Base-by-base conservation (phyloP, 2,888 invertebrate species). In the Lumbricus terrestris region DNA sequence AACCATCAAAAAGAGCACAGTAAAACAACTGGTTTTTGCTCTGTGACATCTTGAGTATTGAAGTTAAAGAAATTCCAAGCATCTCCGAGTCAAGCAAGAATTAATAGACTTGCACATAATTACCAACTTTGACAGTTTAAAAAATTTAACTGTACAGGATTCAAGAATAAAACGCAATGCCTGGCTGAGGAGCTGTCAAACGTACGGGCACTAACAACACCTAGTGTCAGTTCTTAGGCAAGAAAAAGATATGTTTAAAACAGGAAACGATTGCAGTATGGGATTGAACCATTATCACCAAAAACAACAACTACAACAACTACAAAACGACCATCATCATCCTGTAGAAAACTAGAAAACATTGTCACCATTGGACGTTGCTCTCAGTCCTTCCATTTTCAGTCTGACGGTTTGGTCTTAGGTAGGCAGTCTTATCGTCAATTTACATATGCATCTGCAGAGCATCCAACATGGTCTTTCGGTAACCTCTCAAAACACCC, bases 171-270 rank as follows among this genome's bases (percentile, higher is more conserved):
- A 69, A n/a, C 6, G 69, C 69, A 69, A 29, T n/a, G n/a, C 69
- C 69, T 8, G 69, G 69, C n/a, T 29, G 69, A 69, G 69, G 69
- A 69, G 69, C 29, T 69, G 29, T n/a, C n/a, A 11, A 29, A 69
- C 69, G 29, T n/a, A n/a, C 69, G n/a, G 69, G 54, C 11, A 69
- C 69, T n/a, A 69, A 69, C n/a, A n/a, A 69, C 69, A 69, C 69
- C 69, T n/a, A 69, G 69, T 11, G 69, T 69, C 69, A 69, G 29
- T 69, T n/a, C 11, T 29, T n/a, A 69, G 69, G n/a, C 29, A 69
- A 69, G 69, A 69, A 69, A 69, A 69, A 69, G 69, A 69, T 69
- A 69, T 69, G 69, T 69, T 69, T 69, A 69, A 69, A 69, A 69
- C 69, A 69, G 69, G 69, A 69, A 69, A 69, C n/a, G 69, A 69